Evolutionary conservation across 2,113 vertebrate genomes (phyloP).

Genomic region (Ursus arctos): DNA sequence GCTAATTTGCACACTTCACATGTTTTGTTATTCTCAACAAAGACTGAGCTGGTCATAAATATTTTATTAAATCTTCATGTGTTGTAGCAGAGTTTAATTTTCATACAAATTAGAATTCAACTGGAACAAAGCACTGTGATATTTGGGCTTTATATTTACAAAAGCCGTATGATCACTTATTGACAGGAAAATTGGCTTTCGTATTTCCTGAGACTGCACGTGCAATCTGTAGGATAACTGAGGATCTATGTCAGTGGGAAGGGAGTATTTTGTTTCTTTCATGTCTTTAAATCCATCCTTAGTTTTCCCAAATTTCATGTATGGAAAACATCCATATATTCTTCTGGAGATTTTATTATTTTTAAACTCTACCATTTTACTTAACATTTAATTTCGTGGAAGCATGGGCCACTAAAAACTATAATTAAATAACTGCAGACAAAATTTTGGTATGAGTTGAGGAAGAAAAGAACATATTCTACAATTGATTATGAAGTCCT

Average conservation of each 20-base stretch:
- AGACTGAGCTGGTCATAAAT: constrained; percentile 70
- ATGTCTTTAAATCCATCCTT: not conserved
- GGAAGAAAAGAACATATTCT: not conserved
- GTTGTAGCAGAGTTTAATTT: constrained; percentile 61
- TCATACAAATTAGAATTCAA: constrained; percentile 72
- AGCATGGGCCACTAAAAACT: not conserved
- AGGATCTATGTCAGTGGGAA: not conserved
- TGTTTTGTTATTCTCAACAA: constrained; percentile 54
- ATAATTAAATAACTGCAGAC: not conserved
- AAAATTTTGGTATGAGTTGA: not conserved
- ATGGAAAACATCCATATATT: not conserved
- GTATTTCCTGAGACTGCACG: not conserved
- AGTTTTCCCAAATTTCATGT: not conserved
- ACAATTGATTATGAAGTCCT: not conserved
- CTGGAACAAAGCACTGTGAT: constrained; percentile 38
- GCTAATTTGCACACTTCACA: constrained; percentile 63
- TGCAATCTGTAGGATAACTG: not conserved
- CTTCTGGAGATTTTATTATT: not conserved
- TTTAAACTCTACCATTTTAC: not conserved
- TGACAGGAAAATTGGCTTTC: constrained; percentile 7
- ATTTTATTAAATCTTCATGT: constrained; percentile 73
- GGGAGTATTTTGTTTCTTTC: not conserved
- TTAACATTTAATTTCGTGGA: constrained; percentile 4
- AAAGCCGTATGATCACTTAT: not conserved
- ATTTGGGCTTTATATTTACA: constrained; percentile 56